Percentiles rank a stretch among this genome's conserved stretches.
Evolutionary conservation across 1,140 invertebrate species (phyloP).

Genomic region (Drosophila repletoides): DNA sequence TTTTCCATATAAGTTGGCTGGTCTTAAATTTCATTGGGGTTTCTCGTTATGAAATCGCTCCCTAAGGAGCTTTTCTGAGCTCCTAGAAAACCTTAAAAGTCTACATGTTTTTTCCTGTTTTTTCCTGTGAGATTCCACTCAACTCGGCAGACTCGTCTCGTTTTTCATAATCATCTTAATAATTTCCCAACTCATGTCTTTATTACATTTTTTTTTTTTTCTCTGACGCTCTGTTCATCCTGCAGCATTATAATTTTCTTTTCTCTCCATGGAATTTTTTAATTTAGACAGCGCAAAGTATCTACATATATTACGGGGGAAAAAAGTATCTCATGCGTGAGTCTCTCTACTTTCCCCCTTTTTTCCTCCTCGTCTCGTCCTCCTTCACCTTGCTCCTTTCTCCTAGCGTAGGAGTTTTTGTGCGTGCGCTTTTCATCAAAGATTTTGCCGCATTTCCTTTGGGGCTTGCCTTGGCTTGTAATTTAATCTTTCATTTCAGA

Average conservation of each 20-base stretch:
- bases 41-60: constrained; percentile 12
- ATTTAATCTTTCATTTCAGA: constrained; percentile 53
- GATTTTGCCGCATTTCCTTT: constrained; percentile 48
- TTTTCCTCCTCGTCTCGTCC: neutral
- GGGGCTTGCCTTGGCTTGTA: constrained; percentile 37
- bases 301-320: constrained; percentile 46
- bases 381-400: neutral
- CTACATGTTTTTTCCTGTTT: constrained; percentile 2
- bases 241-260: constrained; percentile 61
- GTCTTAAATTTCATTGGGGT: neutral
- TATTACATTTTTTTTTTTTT: constrained; percentile 59
- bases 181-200: constrained; percentile 75
- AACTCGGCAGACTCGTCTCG: constrained; percentile 22
- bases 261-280: constrained; percentile 66
- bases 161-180: constrained; percentile 72
- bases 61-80: constrained; percentile 7
- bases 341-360: neutral
- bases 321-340: constrained; percentile 62
- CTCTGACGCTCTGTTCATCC: neutral
- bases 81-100: constrained; percentile 18
- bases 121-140: constrained; percentile 18
- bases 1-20: constrained; percentile 1
- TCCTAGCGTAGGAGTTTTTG: neutral
- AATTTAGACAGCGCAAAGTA: constrained; percentile 67
- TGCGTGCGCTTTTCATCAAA: constrained; percentile 57